Evolutionary conservation across 2,113 vertebrate genomes (phyloP), one percentile per base, ranked within the genome.

Genomic region (Glaucidium brasilianum): DNA sequence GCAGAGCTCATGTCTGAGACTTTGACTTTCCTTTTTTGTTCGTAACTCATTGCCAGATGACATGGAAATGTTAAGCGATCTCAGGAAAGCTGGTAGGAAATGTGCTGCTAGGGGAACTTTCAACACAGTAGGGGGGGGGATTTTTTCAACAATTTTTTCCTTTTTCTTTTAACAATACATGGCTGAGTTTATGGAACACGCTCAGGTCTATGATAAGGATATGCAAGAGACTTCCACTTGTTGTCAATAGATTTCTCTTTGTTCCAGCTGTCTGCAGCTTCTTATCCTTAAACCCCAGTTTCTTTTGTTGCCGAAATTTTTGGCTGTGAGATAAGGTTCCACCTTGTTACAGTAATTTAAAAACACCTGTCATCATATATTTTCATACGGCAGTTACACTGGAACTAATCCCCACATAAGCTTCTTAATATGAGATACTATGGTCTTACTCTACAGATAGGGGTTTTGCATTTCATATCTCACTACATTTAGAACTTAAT

Each of bases 331-430:
- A 91, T 80, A 76, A 94, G 52, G 88, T 92, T 95, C 87, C 63
- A 88, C 94, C 92, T 96, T 83, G 81, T 96, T 94, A 95, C 92
- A 94, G 95, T 76, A 87, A 96, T 95, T 96, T 94, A 90, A 76
- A 96, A 96, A 91, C 97, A 96, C 96, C 96, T 97, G 96, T 77
- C 52, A 56, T 81, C 92, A 94, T 96, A 91, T 95, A 94, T 97
- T 97, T 96, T 91, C 92, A 35, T 88, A 49, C 77, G 81, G 71
- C 95, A 94, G 50, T 67, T 96, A 74, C 78, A 82, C 71, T 94
- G 91, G 95, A 97, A 97, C 96, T 95, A 97, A 97, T 97, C 52
- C 39, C 30, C 64, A 41, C 34, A 83, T 94, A 95, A 96, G 85
- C 92, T 91, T 62, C 56, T 91, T 94, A 94, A 91, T 91, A 91